A percentile compares a stretch with the other conserved stretches of the same genome.
These are phyloP conservation scores for Xiphophorus birchmanni DNA, from an alignment of 2,797 vertebrate genomes.

Conservation along the genomic window DNA sequence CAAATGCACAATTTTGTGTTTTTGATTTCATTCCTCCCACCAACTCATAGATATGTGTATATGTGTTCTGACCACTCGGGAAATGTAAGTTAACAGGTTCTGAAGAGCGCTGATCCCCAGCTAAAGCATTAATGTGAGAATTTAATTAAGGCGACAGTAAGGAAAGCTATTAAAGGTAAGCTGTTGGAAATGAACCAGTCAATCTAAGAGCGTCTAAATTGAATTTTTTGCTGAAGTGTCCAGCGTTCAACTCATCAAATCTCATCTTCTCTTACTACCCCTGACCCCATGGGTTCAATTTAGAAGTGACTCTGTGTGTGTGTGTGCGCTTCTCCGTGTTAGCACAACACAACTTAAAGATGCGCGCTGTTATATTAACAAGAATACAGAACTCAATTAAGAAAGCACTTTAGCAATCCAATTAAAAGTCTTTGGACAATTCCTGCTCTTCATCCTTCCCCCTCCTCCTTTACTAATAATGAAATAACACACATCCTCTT, in stretches of 20 bases:
- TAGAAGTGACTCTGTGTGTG: slow-evolving; percentile 69
- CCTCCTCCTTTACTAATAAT: slow-evolving; percentile 71
- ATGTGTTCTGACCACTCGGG: slow-evolving; percentile 84
- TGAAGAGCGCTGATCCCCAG: slow-evolving; percentile 73
- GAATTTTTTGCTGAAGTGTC: slow-evolving; percentile 85
- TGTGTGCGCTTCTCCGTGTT: slow-evolving; percentile 42
- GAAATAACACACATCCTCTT: slow-evolving; percentile 68
- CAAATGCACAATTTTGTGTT: slow-evolving; percentile 28
- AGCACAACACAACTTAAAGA: slow-evolving; percentile 75
- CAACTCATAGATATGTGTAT: slow-evolving; percentile 37
- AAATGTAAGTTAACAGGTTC: slow-evolving; percentile 86
- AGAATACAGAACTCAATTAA: slow-evolving; percentile 82
- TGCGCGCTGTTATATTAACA: slow-evolving; percentile 80
- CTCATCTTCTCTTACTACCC: slow-evolving; percentile 81
- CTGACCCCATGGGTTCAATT: slow-evolving; percentile 87
- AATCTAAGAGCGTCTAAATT: slow-evolving; percentile 83
- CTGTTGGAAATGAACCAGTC: slow-evolving; percentile 87
- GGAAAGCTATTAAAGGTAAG: slow-evolving; percentile 85
- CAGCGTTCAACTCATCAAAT: slow-evolving; percentile 79
- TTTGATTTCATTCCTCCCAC: slow-evolving; percentile 47
- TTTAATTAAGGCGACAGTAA: slow-evolving; percentile 93
- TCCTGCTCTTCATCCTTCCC: slow-evolving; percentile 63
- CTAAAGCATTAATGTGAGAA: slow-evolving; percentile 84
- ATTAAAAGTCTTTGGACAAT: slow-evolving; percentile 89
- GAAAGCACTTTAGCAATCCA: slow-evolving; percentile 84